A percentile compares a stretch with the other conserved stretches of the same genome.
phyloP scores from a whole-genome alignment of 1,140 invertebrate genomes.

The Saxidomus purpurata region DNA sequence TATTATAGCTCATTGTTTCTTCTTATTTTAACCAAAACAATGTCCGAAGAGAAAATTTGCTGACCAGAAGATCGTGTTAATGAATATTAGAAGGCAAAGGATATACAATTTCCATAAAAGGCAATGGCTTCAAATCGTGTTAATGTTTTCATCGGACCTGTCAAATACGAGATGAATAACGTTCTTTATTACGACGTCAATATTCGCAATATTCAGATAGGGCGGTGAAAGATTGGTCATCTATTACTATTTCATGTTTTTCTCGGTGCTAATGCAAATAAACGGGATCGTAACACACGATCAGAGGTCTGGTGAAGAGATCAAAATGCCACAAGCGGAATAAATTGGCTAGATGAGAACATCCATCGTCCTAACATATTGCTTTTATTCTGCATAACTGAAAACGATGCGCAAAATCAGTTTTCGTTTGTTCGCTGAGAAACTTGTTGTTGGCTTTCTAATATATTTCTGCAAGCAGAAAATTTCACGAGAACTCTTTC shows the following conservation, averaged over 20 bases:
- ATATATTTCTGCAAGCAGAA: too few species aligned
- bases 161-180: constrained; percentile 57
- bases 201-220: constrained; percentile 52
- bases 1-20: too few species aligned
- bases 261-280: constrained; percentile 66
- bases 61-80: neutral
- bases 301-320: constrained; percentile 5
- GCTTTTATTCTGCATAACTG: neutral
- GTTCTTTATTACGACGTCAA: constrained; percentile 54
- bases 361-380: neutral
- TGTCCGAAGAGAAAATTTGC: too few species aligned
- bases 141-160: constrained; percentile 64
- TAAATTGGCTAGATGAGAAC: constrained; percentile 13
- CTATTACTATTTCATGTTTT: constrained; percentile 36
- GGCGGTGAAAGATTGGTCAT: constrained; percentile 61
- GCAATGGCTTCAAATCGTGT: constrained; percentile 23
- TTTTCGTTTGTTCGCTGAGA: neutral
- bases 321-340: constrained; percentile 28
- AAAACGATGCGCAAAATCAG: neutral
- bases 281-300: constrained; percentile 44
- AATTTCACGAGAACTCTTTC: too few species aligned
- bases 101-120: constrained; percentile 39
- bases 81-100: neutral
- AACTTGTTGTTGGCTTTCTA: too few species aligned
- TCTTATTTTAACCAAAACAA: too few species aligned